A percentile compares a stretch with the other conserved stretches of the same genome.
Conservation (phyloP, 53 echinoderm and acorn worm genomes). For the Luidia sarsii region DNA sequence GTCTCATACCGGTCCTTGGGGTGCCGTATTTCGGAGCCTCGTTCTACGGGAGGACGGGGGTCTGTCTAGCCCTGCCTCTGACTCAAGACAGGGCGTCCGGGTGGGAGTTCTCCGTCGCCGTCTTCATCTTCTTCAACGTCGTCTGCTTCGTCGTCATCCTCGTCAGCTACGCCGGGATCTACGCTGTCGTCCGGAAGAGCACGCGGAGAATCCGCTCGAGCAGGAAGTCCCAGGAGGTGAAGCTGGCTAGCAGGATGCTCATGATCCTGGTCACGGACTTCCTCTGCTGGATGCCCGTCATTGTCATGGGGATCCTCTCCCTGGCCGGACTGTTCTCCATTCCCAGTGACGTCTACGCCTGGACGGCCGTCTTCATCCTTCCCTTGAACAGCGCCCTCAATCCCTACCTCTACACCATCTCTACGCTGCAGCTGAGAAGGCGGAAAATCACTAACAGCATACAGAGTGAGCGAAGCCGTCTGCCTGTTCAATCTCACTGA, state of each 20-base stretch:
- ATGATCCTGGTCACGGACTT: constrained; percentile 56
- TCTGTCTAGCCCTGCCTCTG: constrained; percentile 75
- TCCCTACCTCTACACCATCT: constrained; percentile 60
- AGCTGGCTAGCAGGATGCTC: constrained; percentile 51
- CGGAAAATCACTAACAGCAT: constrained; percentile 7
- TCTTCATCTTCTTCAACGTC: constrained; percentile 71
- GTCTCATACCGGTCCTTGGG: constrained; percentile 59
- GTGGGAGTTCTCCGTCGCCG: constrained; percentile 68
- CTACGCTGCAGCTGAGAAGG: constrained; percentile 10
- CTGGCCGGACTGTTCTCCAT: constrained; percentile 15
- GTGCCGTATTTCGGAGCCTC: constrained; percentile 40
- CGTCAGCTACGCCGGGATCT: constrained; percentile 68
- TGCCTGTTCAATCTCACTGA: no score
- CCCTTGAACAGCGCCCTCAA: constrained; percentile 61
- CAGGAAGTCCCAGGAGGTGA: constrained; percentile 34
- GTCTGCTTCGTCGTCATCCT: constrained; percentile 68
- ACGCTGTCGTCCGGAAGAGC: constrained; percentile 52
- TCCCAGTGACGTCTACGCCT: constrained; percentile 50
- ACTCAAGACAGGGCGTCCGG: constrained; percentile 63
- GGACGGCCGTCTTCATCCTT: constrained; percentile 66
- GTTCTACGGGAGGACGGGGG: constrained; percentile 72
- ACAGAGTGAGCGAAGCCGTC: neutral
- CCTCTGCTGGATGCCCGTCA: constrained; percentile 59
- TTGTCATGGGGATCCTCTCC: constrained; percentile 53
- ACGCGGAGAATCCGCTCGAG: constrained; percentile 41